These are phyloP conservation scores for Euthynnus affinis DNA, from an alignment of 2,797 vertebrate genomes.

Conservation along the genomic window DNA sequence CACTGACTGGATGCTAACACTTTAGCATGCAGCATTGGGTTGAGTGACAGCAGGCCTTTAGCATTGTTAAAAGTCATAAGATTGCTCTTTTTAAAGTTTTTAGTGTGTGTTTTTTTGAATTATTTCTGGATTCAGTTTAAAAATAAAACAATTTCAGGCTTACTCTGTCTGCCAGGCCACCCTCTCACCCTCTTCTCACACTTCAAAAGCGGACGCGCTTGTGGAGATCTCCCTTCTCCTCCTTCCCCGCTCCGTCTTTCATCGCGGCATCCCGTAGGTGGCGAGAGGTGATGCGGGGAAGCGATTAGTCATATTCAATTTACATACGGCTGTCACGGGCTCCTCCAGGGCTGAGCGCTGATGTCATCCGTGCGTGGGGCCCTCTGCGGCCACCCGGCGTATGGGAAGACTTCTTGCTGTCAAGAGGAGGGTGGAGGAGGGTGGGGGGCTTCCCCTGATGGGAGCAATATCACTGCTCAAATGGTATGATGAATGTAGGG, in stretches of 20 bases:
- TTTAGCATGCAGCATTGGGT: neutral
- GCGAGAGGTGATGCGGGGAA: slow-evolving; percentile 79
- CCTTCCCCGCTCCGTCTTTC: slow-evolving; percentile 70
- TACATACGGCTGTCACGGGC: slow-evolving; percentile 85
- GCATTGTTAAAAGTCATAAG: neutral
- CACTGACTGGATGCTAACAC: neutral
- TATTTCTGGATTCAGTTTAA: slow-evolving; percentile 23
- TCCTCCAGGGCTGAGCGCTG: slow-evolving; percentile 68
- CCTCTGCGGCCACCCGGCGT: slow-evolving; percentile 69
- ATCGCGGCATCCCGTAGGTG: slow-evolving; percentile 75
- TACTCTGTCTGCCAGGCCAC: slow-evolving; percentile 34
- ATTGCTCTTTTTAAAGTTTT: neutral
- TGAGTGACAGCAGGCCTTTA: slow-evolving; percentile 15
- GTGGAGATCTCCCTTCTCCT: slow-evolving; percentile 49
- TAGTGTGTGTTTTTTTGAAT: neutral
- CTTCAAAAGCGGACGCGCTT: slow-evolving; percentile 64
- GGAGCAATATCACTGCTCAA: slow-evolving; percentile 48
- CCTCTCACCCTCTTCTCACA: slow-evolving; percentile 58
- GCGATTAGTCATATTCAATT: slow-evolving; percentile 88
- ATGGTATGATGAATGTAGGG: slow-evolving; percentile 67
- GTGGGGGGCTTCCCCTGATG: slow-evolving; percentile 34
- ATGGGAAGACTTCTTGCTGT: slow-evolving; percentile 72
- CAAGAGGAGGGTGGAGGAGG: slow-evolving; percentile 11
- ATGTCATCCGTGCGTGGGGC: slow-evolving; percentile 80
- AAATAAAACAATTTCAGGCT: slow-evolving; percentile 25